phyloP scores from a whole-genome alignment of 2,888 invertebrate species.

The Thymelicus sylvestris region DNA sequence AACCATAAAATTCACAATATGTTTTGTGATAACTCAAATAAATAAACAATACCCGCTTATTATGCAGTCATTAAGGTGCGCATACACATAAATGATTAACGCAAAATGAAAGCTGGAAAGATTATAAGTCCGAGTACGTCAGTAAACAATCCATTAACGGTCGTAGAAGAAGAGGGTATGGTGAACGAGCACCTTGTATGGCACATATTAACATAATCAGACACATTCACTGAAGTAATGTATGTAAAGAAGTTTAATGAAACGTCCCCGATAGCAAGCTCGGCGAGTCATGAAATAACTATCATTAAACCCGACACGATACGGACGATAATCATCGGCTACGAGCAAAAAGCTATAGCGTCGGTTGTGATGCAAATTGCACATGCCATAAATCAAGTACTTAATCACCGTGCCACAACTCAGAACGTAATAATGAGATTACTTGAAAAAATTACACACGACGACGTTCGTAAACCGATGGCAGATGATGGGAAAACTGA shows the following conservation, averaged over 20 bases:
- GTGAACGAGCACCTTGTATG: conserved; percentile 65
- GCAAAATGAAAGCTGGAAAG: conserved; percentile 50
- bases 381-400: conserved; percentile 81
- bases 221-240: conserved; percentile 79
- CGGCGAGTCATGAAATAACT: conserved; percentile 81
- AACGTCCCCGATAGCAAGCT: conserved; percentile 77
- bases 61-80: conserved; percentile 43
- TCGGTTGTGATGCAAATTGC: conserved; percentile 81
- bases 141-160: conserved; percentile 76
- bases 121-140: conserved; percentile 55
- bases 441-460: conserved; percentile 76
- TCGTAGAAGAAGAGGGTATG: conserved; percentile 64
- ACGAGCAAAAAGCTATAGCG: conserved; percentile 79
- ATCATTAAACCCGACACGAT: conserved; percentile 83
- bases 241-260: conserved; percentile 81
- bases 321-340: conserved; percentile 81
- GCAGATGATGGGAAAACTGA: conserved; percentile 58
- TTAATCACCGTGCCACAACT: conserved; percentile 77
- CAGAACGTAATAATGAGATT: conserved; percentile 79
- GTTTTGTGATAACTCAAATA: conserved; percentile 42
- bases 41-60: conserved; percentile 40
- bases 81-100: conserved; percentile 55
- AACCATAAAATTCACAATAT: conserved; percentile 44
- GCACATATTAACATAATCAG: conserved; percentile 78
- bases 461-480: conserved; percentile 54